These are phyloP conservation scores for Brenthis hecate DNA, from an alignment of 2,888 invertebrate genomes.

Conservation along the genomic window DNA sequence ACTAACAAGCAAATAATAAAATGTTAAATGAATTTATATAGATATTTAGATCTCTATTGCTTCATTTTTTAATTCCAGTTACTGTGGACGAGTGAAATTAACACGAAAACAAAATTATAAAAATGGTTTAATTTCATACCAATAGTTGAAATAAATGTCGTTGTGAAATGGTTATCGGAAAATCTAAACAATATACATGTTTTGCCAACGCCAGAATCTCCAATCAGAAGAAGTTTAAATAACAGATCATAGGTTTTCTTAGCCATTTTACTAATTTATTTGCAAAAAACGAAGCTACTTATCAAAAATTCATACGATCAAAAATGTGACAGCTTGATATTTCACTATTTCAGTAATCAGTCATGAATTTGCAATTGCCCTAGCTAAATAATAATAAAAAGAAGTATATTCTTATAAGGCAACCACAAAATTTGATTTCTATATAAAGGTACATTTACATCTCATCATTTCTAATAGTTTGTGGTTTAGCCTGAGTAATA, in stretches of 20 bases:
- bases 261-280: slow-evolving; percentile 85
- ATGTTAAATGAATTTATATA: slow-evolving; percentile 2
- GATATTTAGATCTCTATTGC: background rate
- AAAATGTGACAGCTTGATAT: slow-evolving; percentile 40
- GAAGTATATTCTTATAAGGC: background rate
- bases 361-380: slow-evolving; percentile 11
- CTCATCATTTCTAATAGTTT: too few relatives aligned
- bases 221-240: slow-evolving; percentile 95
- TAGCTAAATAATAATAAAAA: background rate
- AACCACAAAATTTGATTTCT: background rate
- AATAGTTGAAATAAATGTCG: slow-evolving; percentile 97
- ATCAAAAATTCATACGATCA: slow-evolving; percentile 50
- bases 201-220: slow-evolving; percentile 97
- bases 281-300: slow-evolving; percentile 34
- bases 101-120: slow-evolving; percentile 47
- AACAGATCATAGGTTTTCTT: slow-evolving; percentile 97
- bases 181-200: slow-evolving; percentile 97
- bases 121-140: slow-evolving; percentile 82
- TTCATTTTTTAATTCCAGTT: background rate
- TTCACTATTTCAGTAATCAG: background rate
- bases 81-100: background rate
- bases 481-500: too few relatives aligned
- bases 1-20: background rate
- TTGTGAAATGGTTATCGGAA: slow-evolving; percentile 97
- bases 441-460: too few relatives aligned